These are phyloP conservation scores for Pseudobourletiella spinata DNA, from an alignment of 1,140 invertebrate genomes.

Conservation along the genomic window DNA sequence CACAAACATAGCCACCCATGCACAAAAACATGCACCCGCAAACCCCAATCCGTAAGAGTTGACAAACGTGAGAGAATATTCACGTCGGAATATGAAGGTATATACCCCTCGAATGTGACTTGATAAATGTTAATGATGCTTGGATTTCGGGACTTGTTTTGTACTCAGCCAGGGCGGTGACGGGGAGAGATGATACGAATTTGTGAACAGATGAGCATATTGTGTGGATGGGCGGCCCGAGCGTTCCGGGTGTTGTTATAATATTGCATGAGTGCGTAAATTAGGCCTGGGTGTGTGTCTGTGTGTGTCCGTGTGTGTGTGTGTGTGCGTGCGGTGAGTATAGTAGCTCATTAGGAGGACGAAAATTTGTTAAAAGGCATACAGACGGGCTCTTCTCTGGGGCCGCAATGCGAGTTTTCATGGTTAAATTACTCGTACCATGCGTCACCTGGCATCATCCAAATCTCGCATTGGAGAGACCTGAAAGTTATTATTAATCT, in stretches of 20 bases:
- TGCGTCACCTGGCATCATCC: slow-evolving; percentile 14
- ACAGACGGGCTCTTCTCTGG: slow-evolving; percentile 5
- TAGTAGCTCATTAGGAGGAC: slow-evolving; percentile 17
- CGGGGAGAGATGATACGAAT: slow-evolving; percentile 1
- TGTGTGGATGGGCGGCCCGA: not conserved
- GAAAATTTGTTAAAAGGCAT: slow-evolving; percentile 5
- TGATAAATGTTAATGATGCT: not conserved
- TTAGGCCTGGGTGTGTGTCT: slow-evolving; percentile 4
- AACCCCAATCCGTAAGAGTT: too few relatives aligned
- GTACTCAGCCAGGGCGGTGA: not conserved
- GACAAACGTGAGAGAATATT: too few relatives aligned
- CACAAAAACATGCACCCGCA: too few relatives aligned
- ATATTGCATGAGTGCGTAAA: slow-evolving; percentile 21
- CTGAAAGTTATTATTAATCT: too few relatives aligned
- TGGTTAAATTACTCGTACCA: slow-evolving; percentile 22
- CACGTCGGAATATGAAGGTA: too few relatives aligned
- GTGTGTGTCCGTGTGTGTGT: slow-evolving; percentile 10
- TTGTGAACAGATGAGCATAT: not conserved
- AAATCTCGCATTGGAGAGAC: slow-evolving; percentile 3
- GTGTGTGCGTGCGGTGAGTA: slow-evolving; percentile 9
- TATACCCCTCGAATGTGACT: too few relatives aligned
- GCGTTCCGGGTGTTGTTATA: slow-evolving; percentile 12
- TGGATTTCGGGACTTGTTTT: not conserved
- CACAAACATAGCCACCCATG: too few relatives aligned
- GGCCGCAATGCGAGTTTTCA: too few relatives aligned